Conservation (phyloP, 2,113 vertebrate genomes). For the Acrocephalus kingi region DNA sequence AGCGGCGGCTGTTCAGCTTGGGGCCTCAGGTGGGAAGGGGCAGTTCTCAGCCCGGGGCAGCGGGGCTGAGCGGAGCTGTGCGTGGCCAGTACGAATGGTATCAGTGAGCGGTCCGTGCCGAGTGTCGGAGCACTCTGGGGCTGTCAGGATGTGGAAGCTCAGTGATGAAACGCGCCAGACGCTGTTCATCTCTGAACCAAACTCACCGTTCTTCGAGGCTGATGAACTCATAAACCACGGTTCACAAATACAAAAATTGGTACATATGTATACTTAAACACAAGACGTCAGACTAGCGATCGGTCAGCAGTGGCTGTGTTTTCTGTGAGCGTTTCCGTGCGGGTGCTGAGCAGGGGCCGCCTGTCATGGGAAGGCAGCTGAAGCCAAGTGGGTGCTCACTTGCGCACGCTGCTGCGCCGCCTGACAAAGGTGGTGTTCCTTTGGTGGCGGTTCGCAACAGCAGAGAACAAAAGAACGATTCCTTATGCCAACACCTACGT, state of each 20-base stretch:
- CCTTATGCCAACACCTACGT: neutral
- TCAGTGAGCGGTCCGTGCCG: neutral
- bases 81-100: fast-evolving
- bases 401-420: neutral
- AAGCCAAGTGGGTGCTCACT: neutral
- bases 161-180: neutral
- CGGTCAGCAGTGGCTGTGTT: neutral
- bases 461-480: slow-evolving; percentile 35
- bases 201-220: neutral
- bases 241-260: neutral
- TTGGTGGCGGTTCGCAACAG: neutral
- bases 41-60: too few relatives aligned
- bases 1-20: neutral
- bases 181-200: neutral
- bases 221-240: neutral
- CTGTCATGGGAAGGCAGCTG: neutral
- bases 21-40: neutral
- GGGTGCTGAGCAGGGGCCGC: neutral
- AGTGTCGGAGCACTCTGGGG: fast-evolving
- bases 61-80: neutral
- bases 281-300: neutral
- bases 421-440: neutral
- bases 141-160: neutral
- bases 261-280: fast-evolving
- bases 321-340: neutral